Evolutionary conservation across 1,140 invertebrate species (phyloP).

Genomic region (Microplitis demolitor): DNA sequence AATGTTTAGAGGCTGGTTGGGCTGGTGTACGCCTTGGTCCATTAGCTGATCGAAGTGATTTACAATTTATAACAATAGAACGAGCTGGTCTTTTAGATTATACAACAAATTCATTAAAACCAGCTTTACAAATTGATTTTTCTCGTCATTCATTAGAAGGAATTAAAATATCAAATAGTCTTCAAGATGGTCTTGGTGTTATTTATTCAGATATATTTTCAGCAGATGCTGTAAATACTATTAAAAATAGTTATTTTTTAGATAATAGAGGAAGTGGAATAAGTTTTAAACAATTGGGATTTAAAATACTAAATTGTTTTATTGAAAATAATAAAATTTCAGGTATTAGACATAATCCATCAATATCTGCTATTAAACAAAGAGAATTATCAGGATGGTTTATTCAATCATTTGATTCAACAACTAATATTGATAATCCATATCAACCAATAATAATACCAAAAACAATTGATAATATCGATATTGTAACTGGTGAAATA

Average conservation of each 20-base stretch:
- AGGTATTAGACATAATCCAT: conserved; percentile 92
- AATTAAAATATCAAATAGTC: conserved; percentile 79
- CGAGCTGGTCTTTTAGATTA: conserved; percentile 94
- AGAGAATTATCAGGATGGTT: conserved; percentile 94
- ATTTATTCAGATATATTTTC: conserved; percentile 89
- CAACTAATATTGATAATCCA: conserved; percentile 66
- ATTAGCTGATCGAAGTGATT: conserved; percentile 80
- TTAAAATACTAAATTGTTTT: conserved; percentile 75
- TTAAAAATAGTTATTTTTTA: conserved; percentile 87
- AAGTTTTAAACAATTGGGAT: conserved; percentile 84
- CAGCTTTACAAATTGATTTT: conserved; percentile 95
- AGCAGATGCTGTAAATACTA: conserved; percentile 81
- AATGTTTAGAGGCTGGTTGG: conserved; percentile 91
- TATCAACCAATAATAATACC: conserved; percentile 76
- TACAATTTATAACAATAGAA: conserved; percentile 89
- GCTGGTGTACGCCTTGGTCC: conserved; percentile 89
- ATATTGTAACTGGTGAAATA: conserved; percentile 74
- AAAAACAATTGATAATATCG: conserved; percentile 65
- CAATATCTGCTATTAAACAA: conserved; percentile 81
- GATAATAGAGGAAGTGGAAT: conserved; percentile 88
- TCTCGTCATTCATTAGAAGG: conserved; percentile 89
- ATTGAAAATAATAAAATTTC: conserved; percentile 86
- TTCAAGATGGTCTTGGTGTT: conserved; percentile 86
- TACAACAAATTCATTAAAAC: conserved; percentile 85
- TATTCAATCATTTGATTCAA: conserved; percentile 65